Conservation (phyloP, 2,888 invertebrate species). For the Neuroscelio doddi region DNA sequence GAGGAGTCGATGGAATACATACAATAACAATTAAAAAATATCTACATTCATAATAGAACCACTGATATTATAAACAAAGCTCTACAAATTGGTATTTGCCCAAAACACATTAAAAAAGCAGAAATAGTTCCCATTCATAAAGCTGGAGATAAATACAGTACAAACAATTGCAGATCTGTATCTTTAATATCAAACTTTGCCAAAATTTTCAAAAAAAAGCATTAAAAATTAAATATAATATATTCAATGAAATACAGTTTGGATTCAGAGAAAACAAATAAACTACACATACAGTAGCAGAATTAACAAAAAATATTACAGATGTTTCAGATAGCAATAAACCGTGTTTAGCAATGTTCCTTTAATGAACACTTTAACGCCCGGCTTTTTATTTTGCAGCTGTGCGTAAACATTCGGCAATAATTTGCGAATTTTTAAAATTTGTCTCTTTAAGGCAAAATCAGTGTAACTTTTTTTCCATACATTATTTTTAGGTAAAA, state of each 20-base stretch:
- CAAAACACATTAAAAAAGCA: neutral
- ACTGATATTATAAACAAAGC: neutral
- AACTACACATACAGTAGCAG: neutral
- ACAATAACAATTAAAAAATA: neutral
- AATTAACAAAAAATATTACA: neutral
- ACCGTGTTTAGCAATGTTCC: neutral
- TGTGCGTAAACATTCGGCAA: too few species aligned
- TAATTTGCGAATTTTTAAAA: too few species aligned
- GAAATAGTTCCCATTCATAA: neutral
- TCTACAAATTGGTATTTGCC: neutral
- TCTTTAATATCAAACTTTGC: conserved; percentile 1
- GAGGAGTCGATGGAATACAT: neutral
- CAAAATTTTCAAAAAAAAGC: neutral
- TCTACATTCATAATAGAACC: neutral
- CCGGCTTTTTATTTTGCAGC: too few species aligned
- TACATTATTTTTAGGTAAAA: too few species aligned
- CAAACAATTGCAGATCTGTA: neutral
- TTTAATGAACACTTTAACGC: too few species aligned
- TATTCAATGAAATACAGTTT: neutral
- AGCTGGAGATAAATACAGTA: neutral
- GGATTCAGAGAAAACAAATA: neutral
- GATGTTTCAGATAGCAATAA: neutral
- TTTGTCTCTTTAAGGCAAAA: too few species aligned
- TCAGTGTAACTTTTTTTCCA: too few species aligned
- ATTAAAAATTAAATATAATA: too few species aligned